Percentiles rank a stretch among this genome's conserved stretches.
Conservation (phyloP, 2,797 vertebrate genomes). For the Nannoperca australis region DNA sequence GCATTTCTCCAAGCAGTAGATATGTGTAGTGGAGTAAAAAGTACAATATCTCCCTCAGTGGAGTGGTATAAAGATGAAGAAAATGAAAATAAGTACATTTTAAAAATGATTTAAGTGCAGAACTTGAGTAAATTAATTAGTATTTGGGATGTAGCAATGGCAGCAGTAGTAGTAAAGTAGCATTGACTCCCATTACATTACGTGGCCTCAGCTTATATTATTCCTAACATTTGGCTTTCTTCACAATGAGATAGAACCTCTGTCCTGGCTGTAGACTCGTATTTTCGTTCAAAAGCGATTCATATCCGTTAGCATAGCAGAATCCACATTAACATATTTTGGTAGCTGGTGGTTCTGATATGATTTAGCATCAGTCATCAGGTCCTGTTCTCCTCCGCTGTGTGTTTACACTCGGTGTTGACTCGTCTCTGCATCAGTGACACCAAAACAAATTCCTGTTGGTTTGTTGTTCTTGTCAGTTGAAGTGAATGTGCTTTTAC, state of each 20-base stretch:
- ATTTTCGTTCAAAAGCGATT: neutral
- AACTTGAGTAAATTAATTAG: neutral
- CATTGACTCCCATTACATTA: neutral
- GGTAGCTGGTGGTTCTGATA: neutral
- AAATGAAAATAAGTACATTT: neutral
- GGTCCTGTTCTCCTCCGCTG: neutral
- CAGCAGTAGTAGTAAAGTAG: neutral
- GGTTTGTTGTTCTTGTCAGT: conserved; percentile 42
- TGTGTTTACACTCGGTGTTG: conserved; percentile 10
- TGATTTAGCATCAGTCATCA: neutral
- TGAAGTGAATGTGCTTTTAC: conserved; percentile 21
- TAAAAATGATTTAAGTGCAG: neutral
- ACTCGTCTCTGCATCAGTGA: conserved; percentile 1
- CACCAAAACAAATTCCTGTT: conserved; percentile 40
- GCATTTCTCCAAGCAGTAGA: neutral
- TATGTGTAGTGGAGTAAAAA: neutral
- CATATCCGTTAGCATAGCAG: neutral
- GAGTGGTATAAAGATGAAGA: neutral
- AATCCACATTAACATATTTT: neutral
- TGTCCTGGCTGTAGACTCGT: neutral
- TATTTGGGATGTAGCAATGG: neutral
- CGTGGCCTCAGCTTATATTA: neutral
- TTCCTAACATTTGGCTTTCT: neutral
- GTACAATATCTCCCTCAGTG: neutral
- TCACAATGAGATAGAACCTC: neutral